Evolutionary conservation across 2,888 invertebrate species (phyloP).

Genomic region (Nemoura dubitans): DNA sequence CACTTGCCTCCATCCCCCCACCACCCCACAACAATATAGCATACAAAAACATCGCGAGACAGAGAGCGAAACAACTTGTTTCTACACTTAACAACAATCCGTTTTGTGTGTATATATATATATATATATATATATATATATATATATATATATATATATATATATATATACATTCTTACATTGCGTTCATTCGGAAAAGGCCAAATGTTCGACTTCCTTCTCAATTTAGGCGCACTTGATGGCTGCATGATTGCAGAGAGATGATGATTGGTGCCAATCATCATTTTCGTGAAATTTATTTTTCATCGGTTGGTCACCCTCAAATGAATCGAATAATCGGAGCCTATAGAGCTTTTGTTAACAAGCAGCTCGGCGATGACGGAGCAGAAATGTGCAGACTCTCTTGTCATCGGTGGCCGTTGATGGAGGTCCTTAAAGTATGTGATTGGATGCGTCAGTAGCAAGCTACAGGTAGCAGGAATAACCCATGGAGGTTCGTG

Average conservation of each 20-base stretch:
- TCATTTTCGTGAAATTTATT: constrained; percentile 42
- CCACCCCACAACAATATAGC: background rate
- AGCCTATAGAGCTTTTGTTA: background rate
- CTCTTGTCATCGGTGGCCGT: background rate
- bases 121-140: too few relatives aligned
- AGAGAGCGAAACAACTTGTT: constrained; percentile 15
- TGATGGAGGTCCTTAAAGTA: background rate
- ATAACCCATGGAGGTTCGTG: background rate
- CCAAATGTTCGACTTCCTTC: constrained; percentile 26
- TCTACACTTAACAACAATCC: constrained; percentile 22
- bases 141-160: too few relatives aligned
- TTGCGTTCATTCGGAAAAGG: background rate
- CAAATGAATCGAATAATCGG: constrained; percentile 46
- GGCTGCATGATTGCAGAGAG: background rate
- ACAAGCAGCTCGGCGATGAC: constrained; percentile 21
- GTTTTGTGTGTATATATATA: too few relatives aligned
- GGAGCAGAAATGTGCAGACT: background rate
- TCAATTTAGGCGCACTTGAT: constrained; percentile 2
- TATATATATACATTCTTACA: background rate
- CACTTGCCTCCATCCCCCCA: background rate
- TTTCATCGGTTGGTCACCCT: constrained; percentile 49
- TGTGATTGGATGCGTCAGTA: background rate
- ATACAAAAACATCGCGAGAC: too few relatives aligned
- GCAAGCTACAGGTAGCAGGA: background rate
- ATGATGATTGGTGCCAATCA: constrained; percentile 41